phyloP scores from a whole-genome alignment of 2,113 vertebrate species.

The Bothrops jararaca region DNA sequence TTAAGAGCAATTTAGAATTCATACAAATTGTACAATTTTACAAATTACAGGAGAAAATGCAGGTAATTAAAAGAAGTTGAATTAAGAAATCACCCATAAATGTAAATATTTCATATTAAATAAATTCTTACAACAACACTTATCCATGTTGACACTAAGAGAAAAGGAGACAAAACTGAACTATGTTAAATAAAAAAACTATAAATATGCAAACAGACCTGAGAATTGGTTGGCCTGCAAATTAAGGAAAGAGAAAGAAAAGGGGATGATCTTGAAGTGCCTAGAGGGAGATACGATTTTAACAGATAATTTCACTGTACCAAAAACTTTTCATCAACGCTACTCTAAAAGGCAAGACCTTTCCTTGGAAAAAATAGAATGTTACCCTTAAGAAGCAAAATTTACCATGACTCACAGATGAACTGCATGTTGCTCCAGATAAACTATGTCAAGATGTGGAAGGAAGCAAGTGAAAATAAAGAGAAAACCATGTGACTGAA shows the following conservation, averaged over 20 bases:
- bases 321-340: neutral
- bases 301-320: neutral
- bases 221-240: neutral
- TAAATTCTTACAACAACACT: neutral
- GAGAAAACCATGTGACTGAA: constrained; percentile 13
- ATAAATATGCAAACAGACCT: neutral
- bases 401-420: neutral
- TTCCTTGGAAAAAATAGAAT: neutral
- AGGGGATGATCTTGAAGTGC: neutral
- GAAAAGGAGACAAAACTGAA: neutral
- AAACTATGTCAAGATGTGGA: neutral
- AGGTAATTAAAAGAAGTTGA: neutral
- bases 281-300: neutral
- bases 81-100: neutral
- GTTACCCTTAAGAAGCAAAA: neutral
- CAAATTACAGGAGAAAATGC: neutral
- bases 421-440: neutral
- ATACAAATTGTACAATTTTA: neutral
- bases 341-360: neutral
- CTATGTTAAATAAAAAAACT: neutral
- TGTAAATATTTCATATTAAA: neutral
- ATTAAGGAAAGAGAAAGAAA: neutral
- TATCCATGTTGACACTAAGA: neutral
- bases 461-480: neutral
- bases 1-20: neutral